Conservation (phyloP, 2,113 vertebrate species). For the Hemibagrus wyckioides region DNA sequence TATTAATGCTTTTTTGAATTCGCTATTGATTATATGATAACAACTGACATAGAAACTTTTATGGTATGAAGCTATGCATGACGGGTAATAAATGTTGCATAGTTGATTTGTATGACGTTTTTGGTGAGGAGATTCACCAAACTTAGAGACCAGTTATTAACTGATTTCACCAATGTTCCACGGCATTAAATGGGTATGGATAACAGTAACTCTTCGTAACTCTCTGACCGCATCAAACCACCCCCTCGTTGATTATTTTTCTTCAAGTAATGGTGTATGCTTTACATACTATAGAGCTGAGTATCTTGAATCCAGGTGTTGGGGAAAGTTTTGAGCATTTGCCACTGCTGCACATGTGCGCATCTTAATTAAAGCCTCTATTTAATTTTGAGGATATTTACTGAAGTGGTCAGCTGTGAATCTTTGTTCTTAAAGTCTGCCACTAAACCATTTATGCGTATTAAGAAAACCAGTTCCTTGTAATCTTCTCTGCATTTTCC, state of each 20-base stretch:
- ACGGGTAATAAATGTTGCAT: neutral
- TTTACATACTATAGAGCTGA: neutral
- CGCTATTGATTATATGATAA: neutral
- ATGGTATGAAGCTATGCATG: neutral
- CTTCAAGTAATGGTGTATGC: neutral
- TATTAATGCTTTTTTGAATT: neutral
- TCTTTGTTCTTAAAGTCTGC: neutral
- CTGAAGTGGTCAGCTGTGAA: neutral
- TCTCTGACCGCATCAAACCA: neutral
- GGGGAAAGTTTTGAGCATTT: neutral
- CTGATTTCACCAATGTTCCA: neutral
- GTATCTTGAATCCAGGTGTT: neutral
- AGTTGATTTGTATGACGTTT: neutral
- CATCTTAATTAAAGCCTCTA: neutral
- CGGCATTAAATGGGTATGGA: neutral
- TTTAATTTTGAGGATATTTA: neutral
- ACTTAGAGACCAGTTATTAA: neutral
- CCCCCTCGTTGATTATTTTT: neutral
- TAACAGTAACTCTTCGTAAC: neutral
- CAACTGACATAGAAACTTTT: neutral
- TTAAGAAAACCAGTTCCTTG: constrained; percentile 14
- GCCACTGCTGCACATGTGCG: neutral
- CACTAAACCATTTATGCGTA: constrained; percentile 10
- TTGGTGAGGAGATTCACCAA: neutral
- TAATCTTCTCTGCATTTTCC: constrained; percentile 19